A percentile compares a stretch with the other conserved stretches of the same genome.
Evolutionary conservation across 2,797 vertebrate species (phyloP).

Genomic region (Cetoscarus ocellatus): DNA sequence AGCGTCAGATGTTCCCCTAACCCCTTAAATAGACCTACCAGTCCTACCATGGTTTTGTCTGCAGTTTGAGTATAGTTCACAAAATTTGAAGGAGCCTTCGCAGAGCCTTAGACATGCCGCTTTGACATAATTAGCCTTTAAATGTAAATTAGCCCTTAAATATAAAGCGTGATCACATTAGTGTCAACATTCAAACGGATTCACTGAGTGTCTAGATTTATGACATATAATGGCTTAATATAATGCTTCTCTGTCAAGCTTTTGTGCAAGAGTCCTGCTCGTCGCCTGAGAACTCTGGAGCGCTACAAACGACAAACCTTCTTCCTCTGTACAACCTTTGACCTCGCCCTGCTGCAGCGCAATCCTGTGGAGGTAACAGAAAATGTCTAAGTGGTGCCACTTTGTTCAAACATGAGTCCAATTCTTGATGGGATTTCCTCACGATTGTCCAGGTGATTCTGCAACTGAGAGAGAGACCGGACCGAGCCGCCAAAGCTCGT

Average conservation of each 20-base stretch:
- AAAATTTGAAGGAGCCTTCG: too few species aligned
- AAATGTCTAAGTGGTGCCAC: neutral
- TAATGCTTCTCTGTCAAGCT: conserved; percentile 77
- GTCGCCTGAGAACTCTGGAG: conserved; percentile 87
- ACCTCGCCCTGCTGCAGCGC: conserved; percentile 89
- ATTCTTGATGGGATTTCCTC: neutral
- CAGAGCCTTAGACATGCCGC: too few species aligned
- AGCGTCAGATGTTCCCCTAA: too few species aligned
- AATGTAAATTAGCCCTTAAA: too few species aligned
- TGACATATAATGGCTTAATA: neutral
- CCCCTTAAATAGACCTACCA: too few species aligned
- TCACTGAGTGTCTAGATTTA: neutral
- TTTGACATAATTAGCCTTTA: too few species aligned
- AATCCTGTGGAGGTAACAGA: conserved; percentile 82
- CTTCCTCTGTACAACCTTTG: conserved; percentile 89
- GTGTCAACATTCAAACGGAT: neutral
- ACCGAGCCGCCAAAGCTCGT: conserved; percentile 73
- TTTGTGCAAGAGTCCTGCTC: conserved; percentile 88
- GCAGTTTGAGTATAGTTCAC: too few species aligned
- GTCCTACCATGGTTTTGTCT: too few species aligned
- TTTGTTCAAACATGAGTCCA: neutral
- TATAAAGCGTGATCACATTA: neutral
- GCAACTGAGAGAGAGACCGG: conserved; percentile 79
- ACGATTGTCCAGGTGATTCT: conserved; percentile 75
- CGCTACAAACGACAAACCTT: conserved; percentile 91